These are phyloP conservation scores for Gadopsis marmoratus DNA, from an alignment of 2,797 vertebrate species.

Conservation along the genomic window DNA sequence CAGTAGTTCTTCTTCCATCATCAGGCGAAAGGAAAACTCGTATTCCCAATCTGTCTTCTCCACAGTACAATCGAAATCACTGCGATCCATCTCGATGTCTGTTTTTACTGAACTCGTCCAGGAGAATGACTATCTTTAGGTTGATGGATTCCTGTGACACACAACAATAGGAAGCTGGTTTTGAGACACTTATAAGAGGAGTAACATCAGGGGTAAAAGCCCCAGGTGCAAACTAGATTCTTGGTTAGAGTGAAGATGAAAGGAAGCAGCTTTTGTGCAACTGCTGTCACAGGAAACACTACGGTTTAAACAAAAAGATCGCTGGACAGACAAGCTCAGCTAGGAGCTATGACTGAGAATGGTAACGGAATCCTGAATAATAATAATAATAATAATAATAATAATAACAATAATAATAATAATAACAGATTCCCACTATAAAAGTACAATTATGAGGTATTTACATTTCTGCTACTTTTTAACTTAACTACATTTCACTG, in stretches of 20 bases:
- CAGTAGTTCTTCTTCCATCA: background rate
- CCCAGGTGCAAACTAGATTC: no score
- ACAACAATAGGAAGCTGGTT: background rate
- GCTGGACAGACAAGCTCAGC: background rate
- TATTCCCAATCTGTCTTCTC: background rate
- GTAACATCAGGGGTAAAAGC: background rate
- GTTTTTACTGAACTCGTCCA: background rate
- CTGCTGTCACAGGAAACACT: background rate
- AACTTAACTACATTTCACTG: no score
- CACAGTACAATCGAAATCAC: background rate
- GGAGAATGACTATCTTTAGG: background rate
- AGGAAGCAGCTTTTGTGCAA: background rate
- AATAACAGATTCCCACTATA: background rate
- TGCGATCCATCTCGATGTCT: background rate
- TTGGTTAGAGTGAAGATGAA: no score
- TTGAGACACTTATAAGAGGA: background rate
- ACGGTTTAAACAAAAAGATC: background rate
- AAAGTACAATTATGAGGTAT: background rate
- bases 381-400: background rate
- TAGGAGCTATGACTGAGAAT: background rate
- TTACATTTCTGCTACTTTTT: no score
- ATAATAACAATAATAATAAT: background rate
- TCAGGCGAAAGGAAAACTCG: no score
- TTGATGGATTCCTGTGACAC: background rate
- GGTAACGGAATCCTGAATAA: background rate